A percentile compares a stretch with the other conserved stretches of the same genome.
These are phyloP conservation scores for Paramacrobiotus metropolitanus DNA, from an alignment of 1,140 invertebrate species.

Conservation along the genomic window DNA sequence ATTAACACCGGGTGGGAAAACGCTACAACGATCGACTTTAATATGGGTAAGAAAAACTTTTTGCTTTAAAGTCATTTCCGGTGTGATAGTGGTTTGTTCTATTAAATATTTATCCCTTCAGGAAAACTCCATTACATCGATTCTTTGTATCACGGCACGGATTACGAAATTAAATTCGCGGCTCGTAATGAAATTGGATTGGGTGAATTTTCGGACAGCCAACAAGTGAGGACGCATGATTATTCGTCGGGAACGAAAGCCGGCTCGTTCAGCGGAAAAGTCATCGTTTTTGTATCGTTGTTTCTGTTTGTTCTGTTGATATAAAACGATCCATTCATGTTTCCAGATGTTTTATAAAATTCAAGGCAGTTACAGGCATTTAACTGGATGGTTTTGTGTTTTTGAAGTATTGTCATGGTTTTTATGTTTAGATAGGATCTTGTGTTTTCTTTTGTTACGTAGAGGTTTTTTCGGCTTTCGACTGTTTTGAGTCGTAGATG, in stretches of 20 bases:
- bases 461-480: not conserved
- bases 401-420: not conserved
- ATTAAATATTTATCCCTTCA: constrained; percentile 8
- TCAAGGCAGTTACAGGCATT: not conserved
- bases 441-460: not conserved
- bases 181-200: constrained; percentile 15
- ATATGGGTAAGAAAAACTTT: not conserved
- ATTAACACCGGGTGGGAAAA: not conserved
- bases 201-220: constrained; percentile 13
- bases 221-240: not conserved
- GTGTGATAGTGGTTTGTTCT: not conserved
- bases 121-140: constrained; percentile 13
- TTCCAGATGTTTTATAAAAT: not conserved
- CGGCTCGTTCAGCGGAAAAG: not conserved
- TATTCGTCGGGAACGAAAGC: not conserved
- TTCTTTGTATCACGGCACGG: constrained; percentile 14
- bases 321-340: not conserved
- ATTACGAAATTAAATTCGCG: constrained; percentile 15
- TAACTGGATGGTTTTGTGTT: not conserved
- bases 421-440: not conserved
- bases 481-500: too few species aligned
- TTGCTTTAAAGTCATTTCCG: too few species aligned
- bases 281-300: not conserved
- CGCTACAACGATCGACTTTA: not conserved
- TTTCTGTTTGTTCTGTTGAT: not conserved